Conservation (phyloP, 2,888 invertebrate genomes). For the Acanthosepion lycidas region DNA sequence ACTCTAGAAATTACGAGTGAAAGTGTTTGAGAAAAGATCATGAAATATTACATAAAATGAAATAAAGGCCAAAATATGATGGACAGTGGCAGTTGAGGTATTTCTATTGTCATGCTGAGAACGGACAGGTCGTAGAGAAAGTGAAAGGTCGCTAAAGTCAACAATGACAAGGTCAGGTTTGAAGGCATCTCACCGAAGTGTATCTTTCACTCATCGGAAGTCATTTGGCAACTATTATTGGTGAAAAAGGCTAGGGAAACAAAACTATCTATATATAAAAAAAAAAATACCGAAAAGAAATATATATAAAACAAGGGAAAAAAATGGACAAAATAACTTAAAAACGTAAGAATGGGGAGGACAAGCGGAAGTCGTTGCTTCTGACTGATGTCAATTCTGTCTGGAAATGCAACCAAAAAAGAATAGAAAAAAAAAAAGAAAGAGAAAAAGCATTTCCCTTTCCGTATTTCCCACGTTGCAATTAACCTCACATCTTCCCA, state of each 20-base stretch:
- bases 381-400: background rate
- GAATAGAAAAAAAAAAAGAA: background rate
- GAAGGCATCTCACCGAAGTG: background rate
- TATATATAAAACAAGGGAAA: background rate
- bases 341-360: too few species aligned
- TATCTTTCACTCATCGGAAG: background rate
- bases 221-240: background rate
- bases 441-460: background rate
- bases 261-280: background rate
- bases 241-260: too few species aligned
- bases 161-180: slow-evolving; percentile 7
- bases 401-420: background rate
- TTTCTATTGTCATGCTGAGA: background rate
- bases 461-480: background rate
- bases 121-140: background rate
- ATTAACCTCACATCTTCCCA: too few species aligned
- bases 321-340: background rate
- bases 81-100: slow-evolving; percentile 21
- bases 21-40: background rate
- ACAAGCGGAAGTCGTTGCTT: too few species aligned
- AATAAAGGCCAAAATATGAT: background rate
- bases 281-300: background rate
- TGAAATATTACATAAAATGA: background rate
- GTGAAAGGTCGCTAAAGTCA: slow-evolving; percentile 11
- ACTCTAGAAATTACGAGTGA: too few species aligned